Base-by-base conservation (phyloP, 2,888 invertebrate genomes). In the Coelogynopora nodosa region DNA sequence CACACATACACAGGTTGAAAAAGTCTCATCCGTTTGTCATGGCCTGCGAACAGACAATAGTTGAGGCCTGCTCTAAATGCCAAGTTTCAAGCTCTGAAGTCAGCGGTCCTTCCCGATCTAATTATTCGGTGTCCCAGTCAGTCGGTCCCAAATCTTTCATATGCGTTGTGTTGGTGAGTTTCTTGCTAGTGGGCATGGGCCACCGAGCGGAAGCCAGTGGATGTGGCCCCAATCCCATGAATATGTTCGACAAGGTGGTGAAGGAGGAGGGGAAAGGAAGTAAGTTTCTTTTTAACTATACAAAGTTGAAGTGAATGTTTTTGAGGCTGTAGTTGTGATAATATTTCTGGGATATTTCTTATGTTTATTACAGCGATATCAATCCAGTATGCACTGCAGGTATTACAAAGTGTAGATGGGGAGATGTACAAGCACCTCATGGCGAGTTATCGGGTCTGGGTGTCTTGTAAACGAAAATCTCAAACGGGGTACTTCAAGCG, bases 401-500 rank as follows among this genome's bases (percentile, higher is more conserved):
- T 74, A 26, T 23, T 74, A 2, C 74, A 74, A 26, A 74, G 18
- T 26, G 74, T 74, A 23, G 74, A 74, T 23, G 74, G 27, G 5
- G 74, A 74, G 27, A 74, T 74, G 74, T 74, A 74, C 74, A 74
- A 74, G 74, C 74, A 74, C 23, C 74, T 74, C 18, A 74, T 74
- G 74, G 74, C 74, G 74, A 74, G 74, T 23, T 74, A 74, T 74
- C 18, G 74, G 23, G 74, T 74, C 74, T 74, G 74, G 74, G 74
- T 74, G 74, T 74, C 74, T 2, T 74, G 74, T 74, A 74, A 74
- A 26, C 74, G 74, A 5, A 74, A 74, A 26, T 74, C 74, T 74
- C 74, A 74, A 74, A 74, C 74, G 74, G 74, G 74, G 5, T 74
- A 74, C 27, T 74, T 74, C 74, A 74, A 74, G 74, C 74, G 74